Evolutionary conservation across 2,888 invertebrate species (phyloP).

Genomic region (Ecliptopera silaceata): DNA sequence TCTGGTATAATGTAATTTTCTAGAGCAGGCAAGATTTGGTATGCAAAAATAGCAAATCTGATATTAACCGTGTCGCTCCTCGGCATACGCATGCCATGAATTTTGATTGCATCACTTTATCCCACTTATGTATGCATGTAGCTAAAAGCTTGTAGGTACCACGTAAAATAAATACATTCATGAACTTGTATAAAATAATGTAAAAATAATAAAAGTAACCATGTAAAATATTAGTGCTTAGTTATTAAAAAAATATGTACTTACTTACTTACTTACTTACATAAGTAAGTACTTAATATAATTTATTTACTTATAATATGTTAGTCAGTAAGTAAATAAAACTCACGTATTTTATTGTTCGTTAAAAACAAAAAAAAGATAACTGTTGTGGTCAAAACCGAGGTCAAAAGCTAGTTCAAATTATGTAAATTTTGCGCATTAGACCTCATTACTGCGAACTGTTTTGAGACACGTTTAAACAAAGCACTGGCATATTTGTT

Average conservation of each 20-base stretch:
- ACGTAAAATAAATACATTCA: constrained; percentile 1
- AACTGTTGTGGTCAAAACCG: too few relatives aligned
- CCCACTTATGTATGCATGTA: constrained; percentile 16
- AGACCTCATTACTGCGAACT: constrained; percentile 4
- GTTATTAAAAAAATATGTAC: too few relatives aligned
- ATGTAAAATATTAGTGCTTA: too few relatives aligned
- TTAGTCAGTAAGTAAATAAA: too few relatives aligned
- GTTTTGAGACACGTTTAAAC: background rate
- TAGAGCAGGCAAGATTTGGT: background rate
- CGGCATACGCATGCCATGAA: constrained; percentile 12
- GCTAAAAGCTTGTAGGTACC: constrained; percentile 13
- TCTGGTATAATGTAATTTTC: too few relatives aligned
- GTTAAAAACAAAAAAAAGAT: too few relatives aligned
- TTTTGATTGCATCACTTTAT: constrained; percentile 21
- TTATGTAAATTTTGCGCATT: background rate
- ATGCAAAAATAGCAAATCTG: background rate
- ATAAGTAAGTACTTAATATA: too few relatives aligned
- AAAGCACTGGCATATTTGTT: constrained; percentile 18
- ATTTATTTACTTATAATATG: too few relatives aligned
- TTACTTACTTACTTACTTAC: too few relatives aligned
- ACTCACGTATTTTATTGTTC: too few relatives aligned
- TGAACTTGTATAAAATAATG: too few relatives aligned
- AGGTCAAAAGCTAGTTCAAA: background rate
- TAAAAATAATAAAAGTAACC: too few relatives aligned
- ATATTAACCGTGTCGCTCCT: constrained; percentile 3